A percentile compares a stretch with the other conserved stretches of the same genome.
phyloP scores from a whole-genome alignment of 1,140 invertebrate genomes.

The Pinna nobilis region DNA sequence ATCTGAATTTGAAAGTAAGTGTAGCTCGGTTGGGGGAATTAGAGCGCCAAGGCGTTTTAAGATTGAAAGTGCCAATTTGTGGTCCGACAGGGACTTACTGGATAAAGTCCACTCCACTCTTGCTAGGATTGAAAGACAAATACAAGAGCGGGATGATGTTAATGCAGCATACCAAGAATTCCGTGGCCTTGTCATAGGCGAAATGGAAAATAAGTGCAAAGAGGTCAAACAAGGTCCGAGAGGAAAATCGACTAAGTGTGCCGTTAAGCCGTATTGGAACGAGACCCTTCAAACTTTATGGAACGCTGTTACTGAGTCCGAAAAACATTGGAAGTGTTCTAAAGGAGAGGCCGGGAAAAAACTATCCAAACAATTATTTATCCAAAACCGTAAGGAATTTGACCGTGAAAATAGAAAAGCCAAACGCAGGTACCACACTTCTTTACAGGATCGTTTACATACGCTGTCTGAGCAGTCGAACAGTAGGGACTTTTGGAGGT shows the following conservation, averaged over 20 bases:
- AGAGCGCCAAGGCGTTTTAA: background rate
- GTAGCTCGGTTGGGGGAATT: background rate
- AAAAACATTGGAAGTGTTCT: background rate
- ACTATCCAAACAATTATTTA: background rate
- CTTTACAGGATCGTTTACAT: background rate
- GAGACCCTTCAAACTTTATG: slow-evolving; percentile 3
- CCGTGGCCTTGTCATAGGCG: background rate
- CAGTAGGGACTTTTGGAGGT: slow-evolving; percentile 13
- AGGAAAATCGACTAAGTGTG: background rate
- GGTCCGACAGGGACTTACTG: background rate
- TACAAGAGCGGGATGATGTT: background rate
- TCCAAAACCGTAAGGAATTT: background rate
- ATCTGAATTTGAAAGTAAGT: background rate
- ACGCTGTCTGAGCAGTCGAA: background rate
- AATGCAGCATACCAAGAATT: background rate
- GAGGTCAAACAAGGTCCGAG: background rate
- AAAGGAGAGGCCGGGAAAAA: background rate
- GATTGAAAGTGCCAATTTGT: background rate
- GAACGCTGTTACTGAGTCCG: background rate
- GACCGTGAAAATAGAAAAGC: background rate
- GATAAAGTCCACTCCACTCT: background rate
- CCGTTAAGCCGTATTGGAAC: slow-evolving; percentile 23
- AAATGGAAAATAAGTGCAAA: slow-evolving; percentile 10
- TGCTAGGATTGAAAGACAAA: background rate
- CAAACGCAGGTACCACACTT: slow-evolving; percentile 7